These are phyloP conservation scores for Branchellion lobata DNA, from an alignment of 2,888 invertebrate species.

Conservation along the genomic window DNA sequence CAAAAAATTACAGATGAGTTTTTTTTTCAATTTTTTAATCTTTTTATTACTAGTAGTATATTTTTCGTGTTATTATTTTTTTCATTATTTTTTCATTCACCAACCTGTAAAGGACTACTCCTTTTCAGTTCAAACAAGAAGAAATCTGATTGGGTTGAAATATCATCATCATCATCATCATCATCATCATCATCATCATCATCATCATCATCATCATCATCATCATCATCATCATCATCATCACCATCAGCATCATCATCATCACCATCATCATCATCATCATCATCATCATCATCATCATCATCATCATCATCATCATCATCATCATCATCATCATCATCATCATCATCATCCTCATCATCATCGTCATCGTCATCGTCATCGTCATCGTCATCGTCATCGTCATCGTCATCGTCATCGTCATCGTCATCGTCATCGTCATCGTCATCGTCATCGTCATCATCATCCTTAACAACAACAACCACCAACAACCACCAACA, in stretches of 20 bases:
- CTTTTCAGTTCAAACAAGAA: too few relatives aligned
- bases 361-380: not conserved
- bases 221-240: conserved; percentile 10
- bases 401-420: conserved; percentile 12
- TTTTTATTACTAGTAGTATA: too few relatives aligned
- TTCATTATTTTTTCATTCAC: too few relatives aligned
- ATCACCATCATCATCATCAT: conserved; percentile 30
- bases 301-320: conserved; percentile 34
- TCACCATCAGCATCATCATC: not conserved
- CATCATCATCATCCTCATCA: conserved; percentile 35
- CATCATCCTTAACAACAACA: too few relatives aligned
- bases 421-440: conserved; percentile 20
- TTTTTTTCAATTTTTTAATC: too few relatives aligned
- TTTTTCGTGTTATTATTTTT: too few relatives aligned
- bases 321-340: conserved; percentile 26
- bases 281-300: conserved; percentile 34
- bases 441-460: conserved; percentile 33
- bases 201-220: conserved; percentile 31
- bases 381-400: not conserved
- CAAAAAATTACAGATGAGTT: too few relatives aligned
- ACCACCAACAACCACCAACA: too few relatives aligned
- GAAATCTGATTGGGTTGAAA: too few relatives aligned
- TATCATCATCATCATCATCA: not conserved
- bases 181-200: conserved; percentile 20
- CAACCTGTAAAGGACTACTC: too few relatives aligned